A percentile compares a stretch with the other conserved stretches of the same genome.
Conservation (phyloP, 1,140 invertebrate genomes). For the Orius insidiosus region DNA sequence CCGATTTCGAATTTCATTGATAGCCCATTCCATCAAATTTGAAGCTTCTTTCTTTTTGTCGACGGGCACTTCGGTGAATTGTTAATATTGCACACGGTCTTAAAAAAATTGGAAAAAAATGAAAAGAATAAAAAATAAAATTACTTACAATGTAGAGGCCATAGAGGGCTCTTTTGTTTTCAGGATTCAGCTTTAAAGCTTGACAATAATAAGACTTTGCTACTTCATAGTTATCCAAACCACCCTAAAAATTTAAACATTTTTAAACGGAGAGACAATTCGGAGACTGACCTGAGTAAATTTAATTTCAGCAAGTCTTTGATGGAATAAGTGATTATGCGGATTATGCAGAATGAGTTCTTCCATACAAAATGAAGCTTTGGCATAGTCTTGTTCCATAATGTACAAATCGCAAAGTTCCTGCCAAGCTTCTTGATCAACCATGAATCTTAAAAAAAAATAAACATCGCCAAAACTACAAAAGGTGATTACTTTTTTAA, state of each 20-base stretch:
- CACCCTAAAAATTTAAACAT: slow-evolving; percentile 51
- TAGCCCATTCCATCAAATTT: slow-evolving; percentile 60
- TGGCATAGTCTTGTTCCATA: slow-evolving; percentile 42
- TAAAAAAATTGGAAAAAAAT: slow-evolving; percentile 22
- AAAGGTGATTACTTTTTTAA: slow-evolving; percentile 63
- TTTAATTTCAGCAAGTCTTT: slow-evolving; percentile 76
- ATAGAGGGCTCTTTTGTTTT: slow-evolving; percentile 81
- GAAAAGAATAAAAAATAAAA: slow-evolving; percentile 8
- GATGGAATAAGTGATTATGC: slow-evolving; percentile 85
- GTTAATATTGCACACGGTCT: slow-evolving; percentile 56
- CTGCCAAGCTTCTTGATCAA: slow-evolving; percentile 96
- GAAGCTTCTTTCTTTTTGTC: slow-evolving; percentile 67
- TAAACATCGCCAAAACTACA: no score
- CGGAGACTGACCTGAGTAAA: slow-evolving; percentile 63
- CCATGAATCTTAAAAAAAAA: slow-evolving; percentile 80
- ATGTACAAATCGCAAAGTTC: slow-evolving; percentile 93
- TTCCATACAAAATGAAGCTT: slow-evolving; percentile 94
- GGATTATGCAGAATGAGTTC: slow-evolving; percentile 92
- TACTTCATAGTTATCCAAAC: slow-evolving; percentile 81
- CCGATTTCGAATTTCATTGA: slow-evolving; percentile 42
- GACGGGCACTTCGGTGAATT: slow-evolving; percentile 45
- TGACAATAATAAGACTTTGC: slow-evolving; percentile 87
- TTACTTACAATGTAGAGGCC: slow-evolving; percentile 74
- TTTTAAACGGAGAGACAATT: background rate
- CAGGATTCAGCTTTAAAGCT: slow-evolving; percentile 80